Evolutionary conservation across 2,888 invertebrate species (phyloP).

Genomic region (Lepidonotus clava): DNA sequence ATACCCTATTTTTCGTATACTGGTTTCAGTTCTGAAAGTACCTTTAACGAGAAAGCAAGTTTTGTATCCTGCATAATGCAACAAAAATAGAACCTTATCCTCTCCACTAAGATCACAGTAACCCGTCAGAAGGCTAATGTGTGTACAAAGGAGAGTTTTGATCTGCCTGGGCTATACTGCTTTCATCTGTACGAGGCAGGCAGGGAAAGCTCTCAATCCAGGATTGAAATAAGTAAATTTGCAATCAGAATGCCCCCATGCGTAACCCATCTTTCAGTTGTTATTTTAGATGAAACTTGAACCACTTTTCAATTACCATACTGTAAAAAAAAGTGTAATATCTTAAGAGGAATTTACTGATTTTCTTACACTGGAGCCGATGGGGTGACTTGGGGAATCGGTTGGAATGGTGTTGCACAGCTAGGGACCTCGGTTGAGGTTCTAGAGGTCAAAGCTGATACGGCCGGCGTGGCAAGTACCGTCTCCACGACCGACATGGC

Average conservation of each 20-base stretch:
- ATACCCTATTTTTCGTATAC: too few species aligned
- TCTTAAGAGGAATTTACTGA: background rate
- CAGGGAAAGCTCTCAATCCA: background rate
- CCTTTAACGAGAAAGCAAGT: too few species aligned
- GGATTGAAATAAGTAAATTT: background rate
- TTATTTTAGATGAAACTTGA: too few species aligned
- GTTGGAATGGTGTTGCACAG: slow-evolving; percentile 40
- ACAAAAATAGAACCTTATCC: too few species aligned
- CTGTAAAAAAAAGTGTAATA: too few species aligned
- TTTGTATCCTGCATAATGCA: too few species aligned
- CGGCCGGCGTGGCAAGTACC: slow-evolving; percentile 59
- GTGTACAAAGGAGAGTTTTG: background rate
- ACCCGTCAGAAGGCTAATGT: background rate
- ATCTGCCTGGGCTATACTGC: background rate
- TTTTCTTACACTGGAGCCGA: slow-evolving; percentile 26
- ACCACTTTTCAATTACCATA: too few species aligned
- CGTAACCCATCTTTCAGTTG: too few species aligned
- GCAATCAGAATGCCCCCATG: background rate
- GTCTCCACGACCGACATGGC: slow-evolving; percentile 52
- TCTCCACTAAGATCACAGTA: background rate
- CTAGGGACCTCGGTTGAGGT: background rate
- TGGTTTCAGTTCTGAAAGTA: too few species aligned
- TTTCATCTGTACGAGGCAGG: background rate
- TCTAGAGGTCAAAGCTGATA: slow-evolving; percentile 15
- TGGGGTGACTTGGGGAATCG: slow-evolving; percentile 43